Evolutionary conservation across 2,113 vertebrate genomes (phyloP).

Genomic region (Rhineura floridana): DNA sequence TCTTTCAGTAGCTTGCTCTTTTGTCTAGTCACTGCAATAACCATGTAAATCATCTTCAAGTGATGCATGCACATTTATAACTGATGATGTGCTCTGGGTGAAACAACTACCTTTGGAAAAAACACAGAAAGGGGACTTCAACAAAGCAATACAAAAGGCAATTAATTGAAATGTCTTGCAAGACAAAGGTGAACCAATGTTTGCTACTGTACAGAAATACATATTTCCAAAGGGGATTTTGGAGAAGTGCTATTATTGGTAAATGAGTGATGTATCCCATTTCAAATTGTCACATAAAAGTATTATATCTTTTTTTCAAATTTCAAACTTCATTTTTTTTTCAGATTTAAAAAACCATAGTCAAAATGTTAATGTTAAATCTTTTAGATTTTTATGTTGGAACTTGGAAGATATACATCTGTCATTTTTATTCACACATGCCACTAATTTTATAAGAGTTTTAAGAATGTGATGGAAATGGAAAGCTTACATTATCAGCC

Average conservation of each 20-base stretch:
- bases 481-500: slow-evolving; percentile 14
- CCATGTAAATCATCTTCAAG: slow-evolving; percentile 52
- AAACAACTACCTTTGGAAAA: slow-evolving; percentile 26
- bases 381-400: slow-evolving; percentile 47
- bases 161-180: neutral
- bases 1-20: slow-evolving; percentile 53
- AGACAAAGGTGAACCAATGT: slow-evolving; percentile 16
- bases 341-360: slow-evolving; percentile 38
- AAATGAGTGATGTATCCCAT: slow-evolving; percentile 19
- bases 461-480: slow-evolving; percentile 28
- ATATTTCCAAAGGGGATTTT: neutral
- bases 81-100: slow-evolving; percentile 44
- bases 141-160: slow-evolving; percentile 36
- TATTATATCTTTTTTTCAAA: slow-evolving; percentile 53
- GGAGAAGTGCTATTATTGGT: slow-evolving; percentile 15
- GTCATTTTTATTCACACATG: slow-evolving; percentile 54
- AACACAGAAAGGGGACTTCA: neutral
- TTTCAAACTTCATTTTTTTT: slow-evolving; percentile 56
- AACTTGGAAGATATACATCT: slow-evolving; percentile 46
- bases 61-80: slow-evolving; percentile 60
- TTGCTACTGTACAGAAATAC: slow-evolving; percentile 19
- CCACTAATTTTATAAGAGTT: slow-evolving; percentile 27
- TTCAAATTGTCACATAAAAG: slow-evolving; percentile 10
- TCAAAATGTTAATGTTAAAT: slow-evolving; percentile 46
- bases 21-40: slow-evolving; percentile 54